Evolutionary conservation across 2,113 vertebrate genomes (phyloP).

Genomic region (Capreolus pygargus): DNA sequence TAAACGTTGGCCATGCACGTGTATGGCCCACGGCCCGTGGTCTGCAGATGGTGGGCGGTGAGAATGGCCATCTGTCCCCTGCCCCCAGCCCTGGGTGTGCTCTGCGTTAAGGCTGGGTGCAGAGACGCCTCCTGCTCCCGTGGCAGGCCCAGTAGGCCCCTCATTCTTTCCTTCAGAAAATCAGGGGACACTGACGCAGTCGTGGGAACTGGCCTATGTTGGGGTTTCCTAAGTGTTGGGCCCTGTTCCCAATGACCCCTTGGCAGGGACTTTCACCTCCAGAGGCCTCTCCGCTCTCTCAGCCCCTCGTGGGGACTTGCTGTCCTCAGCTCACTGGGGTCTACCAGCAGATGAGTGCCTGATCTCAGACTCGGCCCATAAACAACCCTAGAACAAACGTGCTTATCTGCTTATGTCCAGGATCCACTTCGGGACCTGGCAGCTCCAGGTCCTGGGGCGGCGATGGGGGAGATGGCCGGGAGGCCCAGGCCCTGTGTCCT

Average conservation of each 20-base stretch:
- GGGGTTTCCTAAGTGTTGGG: background rate
- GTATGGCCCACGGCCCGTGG: fast-evolving
- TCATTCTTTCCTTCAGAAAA: background rate
- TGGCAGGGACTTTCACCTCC: no score
- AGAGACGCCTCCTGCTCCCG: no score
- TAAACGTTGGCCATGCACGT: background rate
- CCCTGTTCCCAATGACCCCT: background rate
- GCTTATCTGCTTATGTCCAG: background rate
- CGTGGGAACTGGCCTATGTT: background rate
- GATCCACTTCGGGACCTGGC: background rate
- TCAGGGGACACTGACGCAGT: background rate
- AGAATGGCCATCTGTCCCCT: background rate
- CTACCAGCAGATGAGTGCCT: background rate
- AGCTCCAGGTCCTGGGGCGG: fast-evolving
- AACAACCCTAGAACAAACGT: background rate
- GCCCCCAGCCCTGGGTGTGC: background rate
- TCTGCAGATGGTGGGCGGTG: background rate
- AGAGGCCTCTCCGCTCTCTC: background rate
- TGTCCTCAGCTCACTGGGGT: fast-evolving
- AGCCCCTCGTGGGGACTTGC: background rate
- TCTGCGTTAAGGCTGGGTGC: fast-evolving
- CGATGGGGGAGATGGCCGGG: background rate
- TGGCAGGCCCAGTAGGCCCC: background rate
- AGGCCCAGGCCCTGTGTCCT: background rate
- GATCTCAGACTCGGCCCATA: background rate